Evolutionary conservation across 2,797 vertebrate genomes (phyloP).

Genomic region (Malurus leucopterus): DNA sequence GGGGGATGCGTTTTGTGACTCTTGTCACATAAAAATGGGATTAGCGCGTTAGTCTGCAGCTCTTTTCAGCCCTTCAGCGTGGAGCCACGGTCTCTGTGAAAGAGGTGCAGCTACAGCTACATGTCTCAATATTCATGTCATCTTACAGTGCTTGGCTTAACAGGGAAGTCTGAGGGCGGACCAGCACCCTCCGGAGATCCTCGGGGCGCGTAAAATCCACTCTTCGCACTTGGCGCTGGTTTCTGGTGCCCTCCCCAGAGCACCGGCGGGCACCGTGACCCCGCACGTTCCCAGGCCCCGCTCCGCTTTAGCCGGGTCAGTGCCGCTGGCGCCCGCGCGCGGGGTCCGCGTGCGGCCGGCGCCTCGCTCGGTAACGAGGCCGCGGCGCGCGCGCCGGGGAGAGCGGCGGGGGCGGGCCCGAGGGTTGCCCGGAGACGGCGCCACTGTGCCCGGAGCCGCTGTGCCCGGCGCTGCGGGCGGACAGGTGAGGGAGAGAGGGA

Average conservation of each 20-base stretch:
- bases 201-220: fast-evolving
- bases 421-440: neutral
- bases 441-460: neutral
- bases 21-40: no score
- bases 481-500: neutral
- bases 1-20: neutral
- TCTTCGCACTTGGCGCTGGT: fast-evolving
- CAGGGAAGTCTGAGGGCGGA: fast-evolving
- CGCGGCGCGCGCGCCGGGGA: neutral
- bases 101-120: neutral
- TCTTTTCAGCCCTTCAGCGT: neutral
- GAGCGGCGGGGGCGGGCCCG: neutral
- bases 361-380: neutral
- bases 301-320: neutral
- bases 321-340: no score
- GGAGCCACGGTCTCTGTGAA: neutral
- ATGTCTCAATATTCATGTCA: neutral
- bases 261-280: fast-evolving
- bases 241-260: neutral
- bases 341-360: neutral
- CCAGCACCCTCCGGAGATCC: fast-evolving
- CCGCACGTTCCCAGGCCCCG: no score
- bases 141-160: neutral
- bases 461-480: neutral
- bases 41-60: fast-evolving